Percentiles rank a stretch among this genome's conserved stretches.
Evolutionary conservation across 2,888 invertebrate species (phyloP).

Genomic region (Gnatocerus cornutus): DNA sequence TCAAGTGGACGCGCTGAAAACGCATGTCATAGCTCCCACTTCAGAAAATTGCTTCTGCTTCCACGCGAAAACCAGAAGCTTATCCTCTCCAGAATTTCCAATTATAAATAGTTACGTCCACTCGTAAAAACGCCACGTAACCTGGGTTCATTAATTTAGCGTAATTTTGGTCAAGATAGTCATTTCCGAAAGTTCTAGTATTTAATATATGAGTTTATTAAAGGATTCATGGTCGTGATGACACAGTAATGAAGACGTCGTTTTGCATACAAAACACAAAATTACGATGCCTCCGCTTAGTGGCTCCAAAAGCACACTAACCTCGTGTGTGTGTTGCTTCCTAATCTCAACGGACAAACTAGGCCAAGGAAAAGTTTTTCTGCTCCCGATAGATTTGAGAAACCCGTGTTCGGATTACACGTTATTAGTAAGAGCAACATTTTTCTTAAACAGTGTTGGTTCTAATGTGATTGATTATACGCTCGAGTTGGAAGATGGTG

Average conservation of each 20-base stretch:
- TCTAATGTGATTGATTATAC: slow-evolving; percentile 38
- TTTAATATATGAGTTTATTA: slow-evolving; percentile 43
- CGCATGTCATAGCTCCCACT: too few relatives aligned
- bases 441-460: slow-evolving; percentile 33
- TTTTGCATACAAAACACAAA: slow-evolving; percentile 36
- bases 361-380: slow-evolving; percentile 37
- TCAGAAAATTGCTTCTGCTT: too few relatives aligned
- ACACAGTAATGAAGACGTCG: slow-evolving; percentile 29
- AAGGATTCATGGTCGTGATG: slow-evolving; percentile 40
- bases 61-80: too few relatives aligned
- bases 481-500: slow-evolving; percentile 20
- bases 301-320: slow-evolving; percentile 14
- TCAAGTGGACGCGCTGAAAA: too few relatives aligned
- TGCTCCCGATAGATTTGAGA: slow-evolving; percentile 30
- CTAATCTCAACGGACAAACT: slow-evolving; percentile 39
- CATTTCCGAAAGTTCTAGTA: slow-evolving; percentile 18
- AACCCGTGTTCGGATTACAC: slow-evolving; percentile 40
- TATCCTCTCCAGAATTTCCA: too few relatives aligned
- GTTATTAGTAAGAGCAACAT: slow-evolving; percentile 38
- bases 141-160: neutral
- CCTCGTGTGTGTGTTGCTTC: slow-evolving; percentile 29
- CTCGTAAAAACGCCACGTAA: too few relatives aligned
- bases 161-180: slow-evolving; percentile 12
- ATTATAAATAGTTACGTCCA: too few relatives aligned
- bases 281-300: slow-evolving; percentile 28